These are phyloP conservation scores for Trochalopteron elliotii DNA, from an alignment of 2,113 vertebrate species.

Conservation along the genomic window DNA sequence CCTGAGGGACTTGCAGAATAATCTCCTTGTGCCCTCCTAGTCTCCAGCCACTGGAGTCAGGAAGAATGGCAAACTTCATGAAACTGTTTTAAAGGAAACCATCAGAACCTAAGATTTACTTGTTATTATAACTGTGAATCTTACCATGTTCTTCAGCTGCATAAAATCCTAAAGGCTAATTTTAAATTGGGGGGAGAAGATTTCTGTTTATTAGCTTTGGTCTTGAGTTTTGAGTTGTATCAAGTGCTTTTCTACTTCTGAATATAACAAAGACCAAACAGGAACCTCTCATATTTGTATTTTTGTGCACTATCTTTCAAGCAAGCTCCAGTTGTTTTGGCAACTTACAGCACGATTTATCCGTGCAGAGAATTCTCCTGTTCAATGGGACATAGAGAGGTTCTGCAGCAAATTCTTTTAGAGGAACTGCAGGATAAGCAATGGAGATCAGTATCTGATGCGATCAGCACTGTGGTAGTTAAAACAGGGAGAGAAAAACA, in stretches of 20 bases:
- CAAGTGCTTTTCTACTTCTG: not conserved
- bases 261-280: not conserved
- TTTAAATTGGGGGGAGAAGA: not conserved
- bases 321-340: not conserved
- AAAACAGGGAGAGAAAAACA: conserved; percentile 75
- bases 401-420: not conserved
- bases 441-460: conserved; percentile 34
- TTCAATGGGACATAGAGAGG: not conserved
- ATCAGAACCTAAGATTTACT: not conserved
- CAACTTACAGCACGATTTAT: not conserved
- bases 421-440: conserved; percentile 33
- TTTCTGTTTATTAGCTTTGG: not conserved
- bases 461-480: conserved; percentile 70
- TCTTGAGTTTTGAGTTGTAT: not conserved
- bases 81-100: not conserved
- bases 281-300: not conserved
- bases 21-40: not conserved
- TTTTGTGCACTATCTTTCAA: not conserved
- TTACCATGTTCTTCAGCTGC: not conserved
- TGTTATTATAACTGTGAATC: not conserved
- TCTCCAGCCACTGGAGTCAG: not conserved
- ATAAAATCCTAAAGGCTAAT: not conserved
- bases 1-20: not conserved
- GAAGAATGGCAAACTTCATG: not conserved
- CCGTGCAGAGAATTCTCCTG: not conserved